Conservation (phyloP, 2,113 vertebrate species). For the Lepus europaeus region DNA sequence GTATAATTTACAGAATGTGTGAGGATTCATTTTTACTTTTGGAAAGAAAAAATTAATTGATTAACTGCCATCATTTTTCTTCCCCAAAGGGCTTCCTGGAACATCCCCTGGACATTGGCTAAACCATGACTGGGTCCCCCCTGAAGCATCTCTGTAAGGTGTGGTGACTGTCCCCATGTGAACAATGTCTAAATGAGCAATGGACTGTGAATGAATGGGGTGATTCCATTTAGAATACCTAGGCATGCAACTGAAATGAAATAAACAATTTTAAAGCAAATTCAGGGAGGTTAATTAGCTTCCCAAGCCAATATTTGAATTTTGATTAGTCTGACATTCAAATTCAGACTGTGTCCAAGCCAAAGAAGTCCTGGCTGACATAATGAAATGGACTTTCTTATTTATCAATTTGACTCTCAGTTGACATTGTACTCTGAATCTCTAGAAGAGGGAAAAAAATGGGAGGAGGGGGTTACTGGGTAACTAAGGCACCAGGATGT, state of each 20-base stretch:
- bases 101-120: not conserved
- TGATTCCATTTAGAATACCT: not conserved
- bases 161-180: accelerated
- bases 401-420: constrained; percentile 40
- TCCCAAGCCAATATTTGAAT: constrained; percentile 57
- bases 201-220: not conserved
- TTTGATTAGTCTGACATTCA: constrained; percentile 39
- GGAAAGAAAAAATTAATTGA: not conserved
- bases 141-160: not conserved
- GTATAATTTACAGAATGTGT: not conserved
- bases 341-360: not conserved
- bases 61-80: not conserved
- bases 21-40: not conserved
- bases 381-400: constrained; percentile 70
- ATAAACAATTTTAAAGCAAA: constrained; percentile 32
- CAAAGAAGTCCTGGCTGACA: not conserved
- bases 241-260: not conserved
- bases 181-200: not conserved
- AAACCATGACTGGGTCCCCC: not conserved
- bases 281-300: constrained; percentile 16
- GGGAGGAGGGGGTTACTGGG: constrained; percentile 64
- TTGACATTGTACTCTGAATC: constrained; percentile 52
- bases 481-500: constrained; percentile 77
- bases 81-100: not conserved
- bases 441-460: constrained; percentile 22